Evolutionary conservation across 92 coral and sea anemone genomes (phyloP).

Genomic region (Epizoanthus ramosus): DNA sequence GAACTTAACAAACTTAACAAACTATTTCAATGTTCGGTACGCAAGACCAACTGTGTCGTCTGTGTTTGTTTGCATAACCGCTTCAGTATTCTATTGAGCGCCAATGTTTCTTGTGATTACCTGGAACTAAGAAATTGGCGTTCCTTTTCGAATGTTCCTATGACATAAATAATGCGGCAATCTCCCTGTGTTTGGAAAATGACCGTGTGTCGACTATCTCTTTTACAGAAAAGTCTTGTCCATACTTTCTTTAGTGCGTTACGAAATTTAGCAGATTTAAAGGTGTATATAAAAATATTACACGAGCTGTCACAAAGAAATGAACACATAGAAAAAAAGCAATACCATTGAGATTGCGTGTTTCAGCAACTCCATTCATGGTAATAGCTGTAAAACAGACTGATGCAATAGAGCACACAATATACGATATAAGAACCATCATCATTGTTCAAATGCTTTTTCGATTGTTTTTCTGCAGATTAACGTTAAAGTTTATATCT

Average conservation of each 20-base stretch:
- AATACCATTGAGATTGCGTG: neutral
- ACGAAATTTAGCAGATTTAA: neutral
- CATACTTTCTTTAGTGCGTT: no score
- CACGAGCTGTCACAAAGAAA: constrained; percentile 15
- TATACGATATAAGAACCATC: neutral
- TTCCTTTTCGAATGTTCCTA: constrained; percentile 14
- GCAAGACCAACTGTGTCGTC: no score
- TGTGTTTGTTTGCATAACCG: no score
- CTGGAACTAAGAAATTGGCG: no score
- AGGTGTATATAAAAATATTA: neutral
- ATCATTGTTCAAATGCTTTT: neutral
- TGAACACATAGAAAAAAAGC: neutral
- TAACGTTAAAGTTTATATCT: neutral
- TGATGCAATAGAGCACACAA: no score
- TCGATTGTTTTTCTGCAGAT: neutral
- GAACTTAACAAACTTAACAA: no score
- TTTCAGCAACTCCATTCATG: neutral
- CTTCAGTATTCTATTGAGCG: no score
- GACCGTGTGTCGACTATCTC: neutral
- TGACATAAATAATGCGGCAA: neutral
- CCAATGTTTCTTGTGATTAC: no score
- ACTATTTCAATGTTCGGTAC: no score
- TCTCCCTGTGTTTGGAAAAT: neutral
- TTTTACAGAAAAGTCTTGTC: neutral
- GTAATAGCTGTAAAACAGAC: no score